phyloP scores from a whole-genome alignment of 2,113 vertebrate species.

The Stegostoma tigrinum region DNA sequence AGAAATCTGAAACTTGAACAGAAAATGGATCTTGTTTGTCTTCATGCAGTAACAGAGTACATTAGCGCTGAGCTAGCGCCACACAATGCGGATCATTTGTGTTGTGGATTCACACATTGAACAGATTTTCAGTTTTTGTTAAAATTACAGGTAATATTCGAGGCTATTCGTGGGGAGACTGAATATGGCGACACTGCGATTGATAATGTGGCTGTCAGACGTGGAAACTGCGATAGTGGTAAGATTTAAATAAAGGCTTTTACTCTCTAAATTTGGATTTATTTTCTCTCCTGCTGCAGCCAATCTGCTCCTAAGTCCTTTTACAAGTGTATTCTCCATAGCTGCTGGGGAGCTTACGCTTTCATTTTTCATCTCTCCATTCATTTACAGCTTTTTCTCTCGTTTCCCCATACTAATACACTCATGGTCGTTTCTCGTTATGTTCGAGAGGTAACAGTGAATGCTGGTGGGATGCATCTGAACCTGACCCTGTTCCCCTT shows the following conservation, averaged over 20 bases:
- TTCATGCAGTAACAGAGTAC: background rate
- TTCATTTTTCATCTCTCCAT: background rate
- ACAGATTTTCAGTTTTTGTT: background rate
- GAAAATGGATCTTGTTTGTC: background rate
- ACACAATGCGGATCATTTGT: background rate
- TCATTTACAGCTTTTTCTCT: background rate
- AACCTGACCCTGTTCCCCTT: background rate
- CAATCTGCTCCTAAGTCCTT: background rate
- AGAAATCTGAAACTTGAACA: background rate
- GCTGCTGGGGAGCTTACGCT: background rate
- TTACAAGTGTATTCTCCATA: background rate
- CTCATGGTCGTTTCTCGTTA: background rate
- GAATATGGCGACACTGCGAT: slow-evolving; percentile 49
- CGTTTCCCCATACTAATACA: background rate
- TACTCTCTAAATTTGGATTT: background rate
- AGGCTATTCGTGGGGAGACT: slow-evolving; percentile 52
- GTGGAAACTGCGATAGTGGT: slow-evolving; percentile 56
- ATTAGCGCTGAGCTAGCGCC: background rate
- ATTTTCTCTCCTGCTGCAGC: background rate
- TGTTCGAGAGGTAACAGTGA: background rate
- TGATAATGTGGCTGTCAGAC: slow-evolving; percentile 57
- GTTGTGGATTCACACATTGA: too few relatives aligned
- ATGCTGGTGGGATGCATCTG: background rate
- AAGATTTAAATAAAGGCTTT: background rate
- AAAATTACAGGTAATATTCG: slow-evolving; percentile 61